Percentiles rank a stretch among this genome's conserved stretches.
Evolutionary conservation across 2,113 vertebrate species (phyloP).

Genomic region (Archilochus colubris): DNA sequence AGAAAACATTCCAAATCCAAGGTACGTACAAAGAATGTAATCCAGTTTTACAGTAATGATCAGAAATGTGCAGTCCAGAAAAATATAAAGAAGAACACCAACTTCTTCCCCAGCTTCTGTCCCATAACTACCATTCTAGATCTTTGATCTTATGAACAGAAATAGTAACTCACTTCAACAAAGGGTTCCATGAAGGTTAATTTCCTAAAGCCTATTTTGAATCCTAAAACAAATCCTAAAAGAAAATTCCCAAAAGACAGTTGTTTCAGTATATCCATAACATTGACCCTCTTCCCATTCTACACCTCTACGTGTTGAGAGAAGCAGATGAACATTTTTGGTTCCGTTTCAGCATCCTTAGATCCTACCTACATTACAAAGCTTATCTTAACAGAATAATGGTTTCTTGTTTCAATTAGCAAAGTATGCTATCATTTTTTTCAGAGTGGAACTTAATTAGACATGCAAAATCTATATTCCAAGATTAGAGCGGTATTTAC

Average conservation of each 20-base stretch:
- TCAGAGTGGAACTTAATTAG: neutral
- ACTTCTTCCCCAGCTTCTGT: neutral
- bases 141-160: neutral
- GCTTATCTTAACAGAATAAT: neutral
- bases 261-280: rapidly evolving
- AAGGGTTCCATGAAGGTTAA: neutral
- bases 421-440: neutral
- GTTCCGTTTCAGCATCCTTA: neutral
- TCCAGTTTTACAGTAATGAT: neutral
- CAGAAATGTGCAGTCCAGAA: neutral
- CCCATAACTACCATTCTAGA: neutral
- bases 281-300: neutral
- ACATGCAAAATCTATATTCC: neutral
- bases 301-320: neutral
- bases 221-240: neutral
- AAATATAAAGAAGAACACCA: neutral
- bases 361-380: neutral
- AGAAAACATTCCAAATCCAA: neutral
- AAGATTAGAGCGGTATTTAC: neutral
- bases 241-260: neutral
- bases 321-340: neutral
- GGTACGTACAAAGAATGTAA: neutral
- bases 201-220: neutral
- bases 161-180: neutral
- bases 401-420: neutral